Conservation (phyloP, 2,113 vertebrate species). For the Syngnathus scovelli region DNA sequence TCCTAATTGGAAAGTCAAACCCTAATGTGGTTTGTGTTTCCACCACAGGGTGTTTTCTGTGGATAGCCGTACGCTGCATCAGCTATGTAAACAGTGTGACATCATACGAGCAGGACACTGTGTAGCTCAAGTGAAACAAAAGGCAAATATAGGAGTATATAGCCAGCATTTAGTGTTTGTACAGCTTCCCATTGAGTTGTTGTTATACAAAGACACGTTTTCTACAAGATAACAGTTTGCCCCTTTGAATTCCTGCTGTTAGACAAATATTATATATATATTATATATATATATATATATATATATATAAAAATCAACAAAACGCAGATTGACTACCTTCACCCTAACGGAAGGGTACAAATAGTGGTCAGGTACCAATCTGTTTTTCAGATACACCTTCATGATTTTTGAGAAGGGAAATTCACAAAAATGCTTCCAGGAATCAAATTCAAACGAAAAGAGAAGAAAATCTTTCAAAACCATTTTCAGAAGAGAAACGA, state of each 20-base stretch:
- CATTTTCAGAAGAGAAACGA: too few relatives aligned
- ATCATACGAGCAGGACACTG: conserved; percentile 6
- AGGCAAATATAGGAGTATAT: background rate
- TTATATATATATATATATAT: too few relatives aligned
- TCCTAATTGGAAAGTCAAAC: background rate
- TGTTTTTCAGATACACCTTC: background rate
- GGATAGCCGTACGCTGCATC: background rate
- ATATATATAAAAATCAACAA: too few relatives aligned
- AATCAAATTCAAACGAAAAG: background rate
- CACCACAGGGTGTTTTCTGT: background rate
- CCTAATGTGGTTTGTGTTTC: background rate
- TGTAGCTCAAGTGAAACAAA: background rate
- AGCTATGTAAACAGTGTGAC: conserved; percentile 6
- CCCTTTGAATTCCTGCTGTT: background rate
- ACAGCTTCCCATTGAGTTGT: background rate
- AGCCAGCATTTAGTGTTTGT: background rate
- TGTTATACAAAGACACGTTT: background rate
- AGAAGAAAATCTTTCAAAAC: background rate
- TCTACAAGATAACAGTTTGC: background rate
- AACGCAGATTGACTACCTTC: background rate
- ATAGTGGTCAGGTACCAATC: background rate
- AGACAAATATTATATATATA: background rate
- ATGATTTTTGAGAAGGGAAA: background rate
- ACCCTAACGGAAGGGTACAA: background rate
- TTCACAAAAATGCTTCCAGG: background rate